Conservation (phyloP, 2,113 vertebrate genomes). For the Anhinga anhinga region DNA sequence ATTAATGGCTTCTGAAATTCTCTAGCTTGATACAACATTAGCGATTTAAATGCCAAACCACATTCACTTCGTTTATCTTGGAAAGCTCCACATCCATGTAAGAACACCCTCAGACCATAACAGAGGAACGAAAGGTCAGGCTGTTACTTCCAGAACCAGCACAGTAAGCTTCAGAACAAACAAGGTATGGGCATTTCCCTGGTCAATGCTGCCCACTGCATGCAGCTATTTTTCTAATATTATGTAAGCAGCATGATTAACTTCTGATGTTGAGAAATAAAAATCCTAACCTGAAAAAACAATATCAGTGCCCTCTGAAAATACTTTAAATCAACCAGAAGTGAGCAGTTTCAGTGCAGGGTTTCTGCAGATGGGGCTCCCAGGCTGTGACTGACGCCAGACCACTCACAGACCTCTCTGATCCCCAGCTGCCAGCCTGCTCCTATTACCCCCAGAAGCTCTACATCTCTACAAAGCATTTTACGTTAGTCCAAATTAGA, state of each 20-base stretch:
- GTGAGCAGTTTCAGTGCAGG: not conserved
- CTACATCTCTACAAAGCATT: not conserved
- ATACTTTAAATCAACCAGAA: not conserved
- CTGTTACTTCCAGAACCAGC: conserved; percentile 37
- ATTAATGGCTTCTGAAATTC: conserved; percentile 64
- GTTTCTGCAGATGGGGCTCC: not conserved
- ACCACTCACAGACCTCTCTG: not conserved
- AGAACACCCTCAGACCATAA: conserved; percentile 60
- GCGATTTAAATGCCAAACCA: conserved; percentile 69
- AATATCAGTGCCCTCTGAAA: not conserved
- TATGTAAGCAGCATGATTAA: not conserved
- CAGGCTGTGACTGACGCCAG: not conserved
- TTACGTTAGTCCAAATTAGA: not conserved
- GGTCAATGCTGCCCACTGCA: not conserved
- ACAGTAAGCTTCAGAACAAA: conserved; percentile 24
- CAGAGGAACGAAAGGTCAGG: conserved; percentile 69
- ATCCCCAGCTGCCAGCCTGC: not conserved
- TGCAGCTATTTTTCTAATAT: not conserved
- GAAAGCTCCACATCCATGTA: conserved; percentile 48
- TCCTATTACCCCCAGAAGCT: not conserved
- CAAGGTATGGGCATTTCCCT: not conserved
- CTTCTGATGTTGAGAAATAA: not conserved
- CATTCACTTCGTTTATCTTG: conserved; percentile 62
- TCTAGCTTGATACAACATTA: conserved; percentile 42
- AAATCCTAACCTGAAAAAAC: not conserved